Conservation (phyloP, 2,113 vertebrate genomes). For the Petrocephalus microphthalmus region DNA sequence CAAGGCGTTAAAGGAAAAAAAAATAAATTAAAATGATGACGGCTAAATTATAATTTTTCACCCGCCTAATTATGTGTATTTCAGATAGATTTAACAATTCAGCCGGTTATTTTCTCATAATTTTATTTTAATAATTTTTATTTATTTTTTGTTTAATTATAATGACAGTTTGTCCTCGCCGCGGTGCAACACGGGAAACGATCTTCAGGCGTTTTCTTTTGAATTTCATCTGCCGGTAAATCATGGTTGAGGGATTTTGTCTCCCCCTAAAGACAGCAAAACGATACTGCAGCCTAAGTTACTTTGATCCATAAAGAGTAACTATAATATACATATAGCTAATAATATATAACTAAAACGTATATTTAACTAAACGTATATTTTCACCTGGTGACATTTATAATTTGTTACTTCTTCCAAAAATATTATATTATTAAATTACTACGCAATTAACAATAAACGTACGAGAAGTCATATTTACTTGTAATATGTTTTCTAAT, state of each 20-base stretch:
- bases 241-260: slow-evolving; percentile 20
- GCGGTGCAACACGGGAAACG: slow-evolving; percentile 54
- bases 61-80: slow-evolving; percentile 33
- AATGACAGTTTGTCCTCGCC: slow-evolving; percentile 43
- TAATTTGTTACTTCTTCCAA: background rate
- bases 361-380: background rate
- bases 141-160: slow-evolving; percentile 54
- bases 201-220: slow-evolving; percentile 47
- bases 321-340: too few species aligned
- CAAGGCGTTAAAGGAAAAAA: slow-evolving; percentile 35
- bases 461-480: background rate
- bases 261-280: slow-evolving; percentile 28
- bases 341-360: too few species aligned
- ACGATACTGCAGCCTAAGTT: background rate
- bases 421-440: background rate
- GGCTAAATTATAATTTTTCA: slow-evolving; percentile 26
- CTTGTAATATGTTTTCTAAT: background rate
- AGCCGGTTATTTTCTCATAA: slow-evolving; percentile 19
- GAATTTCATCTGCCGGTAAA: slow-evolving; percentile 40
- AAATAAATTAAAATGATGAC: slow-evolving; percentile 51
- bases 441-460: background rate
- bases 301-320: background rate
- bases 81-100: background rate
- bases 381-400: background rate
- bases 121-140: slow-evolving; percentile 47